Evolutionary conservation across 2,888 invertebrate species (phyloP).

Genomic region (Diarsia brunnea): DNA sequence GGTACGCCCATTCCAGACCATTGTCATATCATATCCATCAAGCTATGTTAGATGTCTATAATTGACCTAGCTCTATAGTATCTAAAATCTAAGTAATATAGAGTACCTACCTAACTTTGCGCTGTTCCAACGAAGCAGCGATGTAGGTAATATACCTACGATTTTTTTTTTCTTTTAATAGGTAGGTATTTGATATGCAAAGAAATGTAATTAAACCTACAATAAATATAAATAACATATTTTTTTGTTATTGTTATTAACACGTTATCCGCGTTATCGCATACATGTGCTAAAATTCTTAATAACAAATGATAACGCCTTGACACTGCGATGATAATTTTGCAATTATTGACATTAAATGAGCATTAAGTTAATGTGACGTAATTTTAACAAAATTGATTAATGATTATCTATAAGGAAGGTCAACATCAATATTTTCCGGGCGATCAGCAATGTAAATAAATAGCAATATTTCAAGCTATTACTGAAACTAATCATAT

Average conservation of each 20-base stretch:
- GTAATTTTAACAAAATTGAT: slow-evolving; percentile 43
- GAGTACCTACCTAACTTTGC: neutral
- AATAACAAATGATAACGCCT: slow-evolving; percentile 54
- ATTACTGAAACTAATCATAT: slow-evolving; percentile 10
- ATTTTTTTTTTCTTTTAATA: too few relatives aligned
- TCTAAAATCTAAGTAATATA: neutral
- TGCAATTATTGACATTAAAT: slow-evolving; percentile 39
- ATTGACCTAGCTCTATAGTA: too few relatives aligned
- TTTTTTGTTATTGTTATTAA: slow-evolving; percentile 12
- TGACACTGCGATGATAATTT: slow-evolving; percentile 55
- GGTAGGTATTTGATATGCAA: too few relatives aligned
- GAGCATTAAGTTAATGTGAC: slow-evolving; percentile 28
- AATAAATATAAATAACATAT: too few relatives aligned
- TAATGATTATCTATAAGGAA: slow-evolving; percentile 51
- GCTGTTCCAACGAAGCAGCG: neutral
- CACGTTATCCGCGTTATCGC: slow-evolving; percentile 32
- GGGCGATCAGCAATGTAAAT: slow-evolving; percentile 20
- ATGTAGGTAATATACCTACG: neutral
- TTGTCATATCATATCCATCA: slow-evolving; percentile 8
- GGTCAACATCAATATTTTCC: slow-evolving; percentile 44
- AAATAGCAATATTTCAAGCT: neutral
- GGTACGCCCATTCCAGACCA: neutral
- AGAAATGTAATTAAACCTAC: too few relatives aligned
- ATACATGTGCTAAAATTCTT: slow-evolving; percentile 47
- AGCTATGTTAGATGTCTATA: neutral